Percentiles rank a stretch among this genome's conserved stretches.
These are phyloP conservation scores for Drosophila lacteicornis DNA, from an alignment of 1,140 invertebrate species.

Conservation along the genomic window DNA sequence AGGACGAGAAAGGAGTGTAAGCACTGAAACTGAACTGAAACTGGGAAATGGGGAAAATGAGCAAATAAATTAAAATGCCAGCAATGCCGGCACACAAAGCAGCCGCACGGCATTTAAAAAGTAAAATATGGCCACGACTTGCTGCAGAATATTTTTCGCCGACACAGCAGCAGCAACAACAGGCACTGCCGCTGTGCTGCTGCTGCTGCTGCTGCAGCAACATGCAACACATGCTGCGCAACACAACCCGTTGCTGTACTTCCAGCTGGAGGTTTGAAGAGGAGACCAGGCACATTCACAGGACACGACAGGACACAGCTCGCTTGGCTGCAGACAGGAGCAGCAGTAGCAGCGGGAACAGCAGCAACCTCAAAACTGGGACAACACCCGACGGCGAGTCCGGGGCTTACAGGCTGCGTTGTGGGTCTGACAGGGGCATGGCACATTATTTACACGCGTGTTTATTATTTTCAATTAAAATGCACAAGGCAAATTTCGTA, in stretches of 20 bases:
- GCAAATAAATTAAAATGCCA: constrained; percentile 80
- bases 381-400: constrained; percentile 39
- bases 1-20: constrained; percentile 8
- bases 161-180: constrained; percentile 61
- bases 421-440: constrained; percentile 58
- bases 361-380: constrained; percentile 60
- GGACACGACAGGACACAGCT: constrained; percentile 50
- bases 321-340: constrained; percentile 34
- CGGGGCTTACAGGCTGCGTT: constrained; percentile 16
- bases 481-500: constrained; percentile 66
- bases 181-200: constrained; percentile 19
- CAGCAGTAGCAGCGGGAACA: constrained; percentile 16
- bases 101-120: constrained; percentile 76
- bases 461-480: constrained; percentile 83
- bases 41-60: constrained; percentile 76
- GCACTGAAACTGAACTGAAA: constrained; percentile 7
- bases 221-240: constrained; percentile 81
- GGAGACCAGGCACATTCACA: constrained; percentile 31
- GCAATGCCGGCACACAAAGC: constrained; percentile 43
- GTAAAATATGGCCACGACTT: constrained; percentile 77
- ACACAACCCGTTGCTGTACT: constrained; percentile 59
- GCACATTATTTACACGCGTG: constrained; percentile 80
- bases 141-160: constrained; percentile 78
- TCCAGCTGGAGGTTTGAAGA: constrained; percentile 49
- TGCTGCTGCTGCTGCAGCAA: constrained; percentile 47